Percentiles rank a stretch among this genome's conserved stretches.
Evolutionary conservation across 1,140 invertebrate genomes (phyloP).

Genomic region (Elymnias hypermnestra): DNA sequence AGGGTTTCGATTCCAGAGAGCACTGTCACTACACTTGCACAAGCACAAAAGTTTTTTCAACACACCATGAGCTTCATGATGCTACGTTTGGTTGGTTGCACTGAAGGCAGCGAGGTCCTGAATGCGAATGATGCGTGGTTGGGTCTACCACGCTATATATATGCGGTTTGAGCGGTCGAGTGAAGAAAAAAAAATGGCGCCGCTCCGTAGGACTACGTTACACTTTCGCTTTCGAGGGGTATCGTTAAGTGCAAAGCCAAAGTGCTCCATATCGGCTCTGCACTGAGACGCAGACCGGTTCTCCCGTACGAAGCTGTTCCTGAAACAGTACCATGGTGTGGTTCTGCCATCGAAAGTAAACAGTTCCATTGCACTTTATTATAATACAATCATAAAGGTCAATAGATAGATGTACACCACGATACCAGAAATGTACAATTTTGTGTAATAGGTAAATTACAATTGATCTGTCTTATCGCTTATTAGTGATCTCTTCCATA

Average conservation of each 20-base stretch:
- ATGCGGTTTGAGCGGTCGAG: constrained; percentile 64
- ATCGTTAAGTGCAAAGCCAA: constrained; percentile 38
- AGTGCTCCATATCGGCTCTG: constrained; percentile 51
- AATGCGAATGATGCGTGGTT: constrained; percentile 74
- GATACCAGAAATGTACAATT: no score
- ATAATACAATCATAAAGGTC: no score
- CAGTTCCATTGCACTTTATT: constrained; percentile 8
- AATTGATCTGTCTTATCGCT: no score
- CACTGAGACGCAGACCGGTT: constrained; percentile 46
- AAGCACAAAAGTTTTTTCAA: constrained; percentile 38
- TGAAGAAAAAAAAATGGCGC: constrained; percentile 65
- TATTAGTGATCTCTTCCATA: no score
- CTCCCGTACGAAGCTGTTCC: constrained; percentile 33
- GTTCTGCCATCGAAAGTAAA: constrained; percentile 1
- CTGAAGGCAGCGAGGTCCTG: constrained; percentile 74
- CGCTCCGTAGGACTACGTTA: constrained; percentile 62
- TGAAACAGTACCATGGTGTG: constrained; percentile 21
- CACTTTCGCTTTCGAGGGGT: constrained; percentile 74
- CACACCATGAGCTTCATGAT: constrained; percentile 76
- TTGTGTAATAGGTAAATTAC: no score
- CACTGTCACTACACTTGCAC: constrained; percentile 43
- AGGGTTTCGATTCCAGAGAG: constrained; percentile 36
- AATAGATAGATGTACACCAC: no score
- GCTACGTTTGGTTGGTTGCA: constrained; percentile 69
- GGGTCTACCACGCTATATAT: constrained; percentile 66